A percentile compares a stretch with the other conserved stretches of the same genome.
phyloP scores from a whole-genome alignment of 1,140 invertebrate genomes.

The Idris sp. region DNA sequence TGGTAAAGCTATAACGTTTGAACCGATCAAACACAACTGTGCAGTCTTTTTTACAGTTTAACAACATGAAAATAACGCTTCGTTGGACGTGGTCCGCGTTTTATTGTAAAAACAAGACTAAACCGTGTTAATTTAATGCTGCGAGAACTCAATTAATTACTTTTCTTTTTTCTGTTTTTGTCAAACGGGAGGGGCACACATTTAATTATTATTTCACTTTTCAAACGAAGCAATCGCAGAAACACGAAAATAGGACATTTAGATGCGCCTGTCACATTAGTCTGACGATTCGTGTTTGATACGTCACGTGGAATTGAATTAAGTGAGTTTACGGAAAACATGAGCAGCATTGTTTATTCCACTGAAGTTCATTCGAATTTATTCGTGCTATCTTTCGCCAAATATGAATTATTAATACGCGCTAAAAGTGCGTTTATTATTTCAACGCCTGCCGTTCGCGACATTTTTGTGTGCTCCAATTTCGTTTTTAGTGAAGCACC shows the following conservation, averaged over 20 bases:
- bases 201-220: constrained; percentile 16
- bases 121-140: constrained; percentile 47
- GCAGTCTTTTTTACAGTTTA: constrained; percentile 35
- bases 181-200: no score
- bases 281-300: constrained; percentile 33
- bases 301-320: constrained; percentile 29
- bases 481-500: neutral
- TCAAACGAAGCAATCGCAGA: constrained; percentile 20
- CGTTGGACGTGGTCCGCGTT: constrained; percentile 24
- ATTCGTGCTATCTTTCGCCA: constrained; percentile 1
- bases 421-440: neutral
- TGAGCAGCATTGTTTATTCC: constrained; percentile 1
- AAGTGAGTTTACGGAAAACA: constrained; percentile 16
- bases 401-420: neutral
- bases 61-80: constrained; percentile 43
- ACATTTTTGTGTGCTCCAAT: constrained; percentile 3
- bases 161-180: constrained; percentile 17
- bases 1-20: constrained; percentile 16
- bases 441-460: neutral
- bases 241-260: constrained; percentile 29
- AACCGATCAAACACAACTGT: constrained; percentile 39
- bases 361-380: constrained; percentile 3
- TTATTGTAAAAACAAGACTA: constrained; percentile 53
- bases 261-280: constrained; percentile 32
- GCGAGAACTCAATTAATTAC: constrained; percentile 51